Conservation (phyloP, 2,113 vertebrate genomes). For the Mohoua ochrocephala region DNA sequence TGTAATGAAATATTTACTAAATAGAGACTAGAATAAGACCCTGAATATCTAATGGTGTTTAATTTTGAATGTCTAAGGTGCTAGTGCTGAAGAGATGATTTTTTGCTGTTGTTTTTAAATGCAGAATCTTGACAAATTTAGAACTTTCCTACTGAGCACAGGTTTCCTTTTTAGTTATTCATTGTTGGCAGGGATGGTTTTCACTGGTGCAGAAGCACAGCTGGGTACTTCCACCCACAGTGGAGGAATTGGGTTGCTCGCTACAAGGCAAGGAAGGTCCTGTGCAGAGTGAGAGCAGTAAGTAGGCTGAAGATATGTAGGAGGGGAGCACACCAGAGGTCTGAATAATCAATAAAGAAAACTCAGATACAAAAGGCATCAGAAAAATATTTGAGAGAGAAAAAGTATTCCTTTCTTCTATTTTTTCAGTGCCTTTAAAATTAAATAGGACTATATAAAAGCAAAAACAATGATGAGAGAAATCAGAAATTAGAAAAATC, state of each 20-base stretch:
- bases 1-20: neutral
- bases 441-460: neutral
- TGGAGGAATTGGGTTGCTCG: neutral
- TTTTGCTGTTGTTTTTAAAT: neutral
- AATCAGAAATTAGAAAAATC: neutral
- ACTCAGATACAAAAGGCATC: neutral
- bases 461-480: neutral
- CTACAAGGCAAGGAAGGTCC: neutral
- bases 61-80: neutral
- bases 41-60: neutral
- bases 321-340: neutral
- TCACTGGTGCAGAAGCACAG: neutral
- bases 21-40: neutral
- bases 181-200: neutral
- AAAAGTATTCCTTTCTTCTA: neutral
- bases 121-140: neutral
- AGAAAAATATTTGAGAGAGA: neutral
- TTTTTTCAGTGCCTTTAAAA: neutral
- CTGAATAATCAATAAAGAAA: neutral
- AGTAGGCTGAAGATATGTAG: neutral
- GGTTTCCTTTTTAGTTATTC: neutral
- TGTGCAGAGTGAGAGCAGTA: neutral
- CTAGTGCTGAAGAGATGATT: neutral
- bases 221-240: neutral
- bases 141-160: neutral